These are phyloP conservation scores for Chloromyia formosa DNA, from an alignment of 2,888 invertebrate genomes.

Conservation along the genomic window DNA sequence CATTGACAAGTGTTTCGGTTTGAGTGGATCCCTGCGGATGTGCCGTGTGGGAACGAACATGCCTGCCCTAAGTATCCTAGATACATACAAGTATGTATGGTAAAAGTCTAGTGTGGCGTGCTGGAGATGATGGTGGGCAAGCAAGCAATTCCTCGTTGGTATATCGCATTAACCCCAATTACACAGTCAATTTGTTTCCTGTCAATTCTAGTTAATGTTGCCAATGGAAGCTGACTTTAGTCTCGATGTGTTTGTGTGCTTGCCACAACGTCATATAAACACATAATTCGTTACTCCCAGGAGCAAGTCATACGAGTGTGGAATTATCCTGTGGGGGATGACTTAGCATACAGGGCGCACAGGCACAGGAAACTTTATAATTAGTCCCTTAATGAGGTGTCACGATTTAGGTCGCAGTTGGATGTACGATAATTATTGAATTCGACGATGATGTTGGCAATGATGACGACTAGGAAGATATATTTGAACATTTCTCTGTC, in stretches of 20 bases:
- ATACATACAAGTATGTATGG: neutral
- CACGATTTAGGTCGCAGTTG: constrained; percentile 13
- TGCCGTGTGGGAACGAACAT: neutral
- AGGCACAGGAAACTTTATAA: constrained; percentile 34
- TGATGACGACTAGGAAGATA: no score
- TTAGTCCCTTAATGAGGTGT: constrained; percentile 37
- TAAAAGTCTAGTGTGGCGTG: neutral
- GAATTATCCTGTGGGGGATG: neutral
- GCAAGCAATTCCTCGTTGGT: constrained; percentile 19
- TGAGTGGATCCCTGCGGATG: neutral
- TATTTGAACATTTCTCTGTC: no score
- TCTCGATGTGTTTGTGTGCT: constrained; percentile 16
- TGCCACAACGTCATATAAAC: neutral
- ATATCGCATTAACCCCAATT: constrained; percentile 41
- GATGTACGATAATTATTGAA: neutral
- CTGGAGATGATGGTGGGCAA: neutral
- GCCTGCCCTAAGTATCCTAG: no score
- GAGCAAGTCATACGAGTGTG: neutral
- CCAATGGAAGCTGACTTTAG: constrained; percentile 28
- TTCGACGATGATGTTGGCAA: neutral
- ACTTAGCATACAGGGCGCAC: constrained; percentile 4
- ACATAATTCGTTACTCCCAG: neutral
- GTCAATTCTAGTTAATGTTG: constrained; percentile 36
- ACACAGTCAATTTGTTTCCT: constrained; percentile 43
- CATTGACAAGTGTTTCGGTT: constrained; percentile 12